Percentiles rank a stretch among this genome's conserved stretches.
Evolutionary conservation across 2,888 invertebrate genomes (phyloP).

Genomic region (Ypsolopha scabrella): DNA sequence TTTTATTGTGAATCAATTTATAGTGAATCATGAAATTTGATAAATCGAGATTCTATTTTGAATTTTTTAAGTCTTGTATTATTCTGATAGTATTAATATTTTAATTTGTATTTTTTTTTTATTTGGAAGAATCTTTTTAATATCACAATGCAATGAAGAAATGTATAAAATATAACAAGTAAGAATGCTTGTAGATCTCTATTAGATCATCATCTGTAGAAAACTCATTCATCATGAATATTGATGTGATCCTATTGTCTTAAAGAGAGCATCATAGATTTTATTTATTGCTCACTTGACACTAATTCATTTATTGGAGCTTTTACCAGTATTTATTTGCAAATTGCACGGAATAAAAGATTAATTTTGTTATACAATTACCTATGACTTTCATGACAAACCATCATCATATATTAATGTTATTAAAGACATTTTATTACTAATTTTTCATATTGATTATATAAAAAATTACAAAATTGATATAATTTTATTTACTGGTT

Average conservation of each 20-base stretch:
- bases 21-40: slow-evolving; percentile 12
- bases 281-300: neutral
- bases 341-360: neutral
- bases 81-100: slow-evolving; percentile 56
- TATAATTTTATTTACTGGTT: slow-evolving; percentile 14
- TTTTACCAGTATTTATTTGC: neutral
- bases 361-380: slow-evolving; percentile 30
- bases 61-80: slow-evolving; percentile 55
- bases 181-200: slow-evolving; percentile 3
- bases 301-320: neutral
- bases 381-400: slow-evolving; percentile 36
- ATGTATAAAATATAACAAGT: neutral
- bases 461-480: slow-evolving; percentile 45
- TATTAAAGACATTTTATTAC: slow-evolving; percentile 61
- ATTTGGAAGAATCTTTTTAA: slow-evolving; percentile 1
- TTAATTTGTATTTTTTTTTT: slow-evolving; percentile 9
- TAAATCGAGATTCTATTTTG: slow-evolving; percentile 49
- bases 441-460: slow-evolving; percentile 62
- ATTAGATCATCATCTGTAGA: neutral
- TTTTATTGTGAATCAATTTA: slow-evolving; percentile 43
- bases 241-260: neutral
- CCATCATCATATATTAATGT: slow-evolving; percentile 40
- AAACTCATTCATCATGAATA: too few relatives aligned
- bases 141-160: slow-evolving; percentile 1
- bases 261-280: neutral